Evolutionary conservation across 2,797 vertebrate genomes (phyloP), one percentile per base, ranked within the genome.

Genomic region (Smutsia temminckii): DNA sequence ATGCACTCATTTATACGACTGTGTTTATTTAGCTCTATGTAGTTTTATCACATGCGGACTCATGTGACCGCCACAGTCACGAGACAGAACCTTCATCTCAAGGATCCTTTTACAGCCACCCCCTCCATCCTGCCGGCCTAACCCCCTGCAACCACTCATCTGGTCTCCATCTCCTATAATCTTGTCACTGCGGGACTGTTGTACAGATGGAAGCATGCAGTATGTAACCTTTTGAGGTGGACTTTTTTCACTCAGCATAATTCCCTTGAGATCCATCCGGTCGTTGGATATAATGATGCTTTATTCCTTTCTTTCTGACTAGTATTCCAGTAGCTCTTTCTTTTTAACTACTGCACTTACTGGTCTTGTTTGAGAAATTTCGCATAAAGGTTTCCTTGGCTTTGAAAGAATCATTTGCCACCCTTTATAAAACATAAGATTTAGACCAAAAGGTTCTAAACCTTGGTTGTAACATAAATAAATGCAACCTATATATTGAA

Each of bases 191-290:
- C 17, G 4, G 18, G 46, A 42, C 69, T 21, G 32, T 61, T 12
- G 14, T 4, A 32, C 20, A 25, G 83, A 6, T 27, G n/a, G 34
- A 6, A n/a, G n/a, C 14, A 1, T 7, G 42, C n/a, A 42, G 49
- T 18, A 8, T 0, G 4, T 12, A 16, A 61, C 7, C 40, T 57
- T 85, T 37, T 29, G 46, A 14, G 23, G 14, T 3, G 0, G 29
- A 3, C 14, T n/a, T 46, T 57, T 37, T 63, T 46, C 32, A 40
- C 12, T 69, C 17, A 0, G 21, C 14, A 2, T 7, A 25, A 6
- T 53, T 29, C 37, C 55, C 2, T 17, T 3, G 29, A 2, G 2
- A 14, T 2, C 21, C 7, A 1, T 11, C 34, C 17, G 6, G 46
- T 37, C 6, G 34, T 14, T 20, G 20, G 18, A 21, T 3, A 6